Evolutionary conservation across 2,797 vertebrate species (phyloP).

Genomic region (Gallirallus australis): DNA sequence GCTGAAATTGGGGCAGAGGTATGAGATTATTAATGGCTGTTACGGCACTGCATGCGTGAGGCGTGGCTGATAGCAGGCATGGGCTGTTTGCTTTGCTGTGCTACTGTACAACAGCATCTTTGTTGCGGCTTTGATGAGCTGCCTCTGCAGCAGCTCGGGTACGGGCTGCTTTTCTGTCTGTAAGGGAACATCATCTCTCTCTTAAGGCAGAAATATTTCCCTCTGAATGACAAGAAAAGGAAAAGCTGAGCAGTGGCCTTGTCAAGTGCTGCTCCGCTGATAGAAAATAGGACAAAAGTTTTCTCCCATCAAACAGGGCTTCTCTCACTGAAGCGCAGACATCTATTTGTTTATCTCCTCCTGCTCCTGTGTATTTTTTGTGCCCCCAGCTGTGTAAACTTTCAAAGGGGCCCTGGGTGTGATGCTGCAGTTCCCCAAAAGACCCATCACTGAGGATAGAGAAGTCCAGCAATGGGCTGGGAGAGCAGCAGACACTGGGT

Average conservation of each 20-base stretch:
- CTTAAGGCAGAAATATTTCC: slow-evolving; percentile 17
- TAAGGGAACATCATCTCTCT: slow-evolving; percentile 17
- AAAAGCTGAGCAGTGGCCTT: neutral
- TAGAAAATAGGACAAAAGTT: slow-evolving; percentile 26
- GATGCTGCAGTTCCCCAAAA: neutral
- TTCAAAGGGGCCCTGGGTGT: neutral
- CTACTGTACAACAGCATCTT: neutral
- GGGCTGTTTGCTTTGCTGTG: slow-evolving; percentile 29
- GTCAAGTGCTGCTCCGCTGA: slow-evolving; percentile 5
- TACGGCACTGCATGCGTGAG: neutral
- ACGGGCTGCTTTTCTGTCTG: neutral
- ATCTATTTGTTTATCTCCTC: neutral
- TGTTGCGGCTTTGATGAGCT: slow-evolving; percentile 47
- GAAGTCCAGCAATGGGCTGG: neutral
- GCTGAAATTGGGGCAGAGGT: neutral
- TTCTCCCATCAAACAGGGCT: neutral
- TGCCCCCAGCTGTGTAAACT: neutral
- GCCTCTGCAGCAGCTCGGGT: neutral
- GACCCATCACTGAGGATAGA: neutral
- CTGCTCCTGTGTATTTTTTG: neutral
- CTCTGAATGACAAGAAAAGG: neutral
- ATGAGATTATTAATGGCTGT: neutral
- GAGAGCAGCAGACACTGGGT: neutral
- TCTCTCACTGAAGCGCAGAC: neutral
- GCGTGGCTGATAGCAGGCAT: neutral